These are phyloP conservation scores for Drosophila dives DNA, from an alignment of 2,888 invertebrate genomes.

Conservation along the genomic window DNA sequence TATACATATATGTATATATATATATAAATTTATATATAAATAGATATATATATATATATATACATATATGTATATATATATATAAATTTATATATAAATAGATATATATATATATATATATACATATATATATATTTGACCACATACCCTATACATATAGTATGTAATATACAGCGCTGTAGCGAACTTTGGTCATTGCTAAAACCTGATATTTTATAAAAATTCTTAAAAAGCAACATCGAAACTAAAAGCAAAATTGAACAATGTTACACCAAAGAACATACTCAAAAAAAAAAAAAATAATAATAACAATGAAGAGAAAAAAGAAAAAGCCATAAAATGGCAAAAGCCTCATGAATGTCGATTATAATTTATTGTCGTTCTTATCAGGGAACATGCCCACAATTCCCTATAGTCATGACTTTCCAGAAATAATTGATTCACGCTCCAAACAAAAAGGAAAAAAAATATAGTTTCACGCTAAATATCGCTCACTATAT, in stretches of 20 bases:
- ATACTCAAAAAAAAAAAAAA: slow-evolving; percentile 32
- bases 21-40: background rate
- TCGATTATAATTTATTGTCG: slow-evolving; percentile 76
- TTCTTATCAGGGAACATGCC: slow-evolving; percentile 62
- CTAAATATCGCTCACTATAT: slow-evolving; percentile 52
- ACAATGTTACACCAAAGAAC: slow-evolving; percentile 58
- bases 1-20: slow-evolving; percentile 18
- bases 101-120: too few species aligned
- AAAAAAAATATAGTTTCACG: slow-evolving; percentile 17
- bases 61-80: slow-evolving; percentile 11
- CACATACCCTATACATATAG: slow-evolving; percentile 23
- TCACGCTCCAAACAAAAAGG: slow-evolving; percentile 13
- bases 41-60: background rate
- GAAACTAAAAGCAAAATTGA: slow-evolving; percentile 72
- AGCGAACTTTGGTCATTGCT: slow-evolving; percentile 69
- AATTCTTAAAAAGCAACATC: slow-evolving; percentile 57
- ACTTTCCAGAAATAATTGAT: slow-evolving; percentile 8
- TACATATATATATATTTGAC: background rate
- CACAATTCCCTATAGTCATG: slow-evolving; percentile 17
- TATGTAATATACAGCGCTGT: slow-evolving; percentile 46
- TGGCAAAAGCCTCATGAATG: slow-evolving; percentile 65
- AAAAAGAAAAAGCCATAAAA: slow-evolving; percentile 64
- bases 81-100: slow-evolving; percentile 24
- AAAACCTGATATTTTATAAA: slow-evolving; percentile 77
- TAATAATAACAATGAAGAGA: slow-evolving; percentile 22